Percentiles rank a stretch among this genome's conserved stretches.
Evolutionary conservation across 2,113 vertebrate species (phyloP).

Genomic region (Oostethus manadensis): DNA sequence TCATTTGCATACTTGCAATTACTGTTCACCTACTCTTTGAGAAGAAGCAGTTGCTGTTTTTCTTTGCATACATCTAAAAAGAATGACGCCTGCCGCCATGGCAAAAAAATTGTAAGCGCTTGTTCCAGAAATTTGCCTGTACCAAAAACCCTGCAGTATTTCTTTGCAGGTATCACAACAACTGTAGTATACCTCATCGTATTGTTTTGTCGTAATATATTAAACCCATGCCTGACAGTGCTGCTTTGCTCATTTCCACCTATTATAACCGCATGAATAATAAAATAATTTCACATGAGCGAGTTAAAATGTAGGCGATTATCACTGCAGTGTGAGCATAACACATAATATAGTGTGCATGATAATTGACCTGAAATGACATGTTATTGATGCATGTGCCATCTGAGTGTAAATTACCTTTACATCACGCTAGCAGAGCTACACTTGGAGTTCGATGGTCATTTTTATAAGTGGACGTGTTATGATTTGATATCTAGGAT

Average conservation of each 20-base stretch:
- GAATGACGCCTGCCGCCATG: background rate
- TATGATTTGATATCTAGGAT: background rate
- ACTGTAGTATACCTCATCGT: too few relatives aligned
- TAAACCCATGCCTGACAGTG: background rate
- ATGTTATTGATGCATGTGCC: background rate
- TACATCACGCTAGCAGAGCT: background rate
- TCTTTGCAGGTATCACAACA: constrained; percentile 12
- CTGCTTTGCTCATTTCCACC: constrained; percentile 27
- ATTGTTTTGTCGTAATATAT: constrained; percentile 34
- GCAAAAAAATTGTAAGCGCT: constrained; percentile 4
- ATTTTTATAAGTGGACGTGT: background rate
- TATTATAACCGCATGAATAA: constrained; percentile 45
- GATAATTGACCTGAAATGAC: constrained; percentile 34
- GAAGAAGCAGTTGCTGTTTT: constrained; percentile 27
- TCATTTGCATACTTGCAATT: constrained; percentile 38
- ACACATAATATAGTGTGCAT: constrained; percentile 16
- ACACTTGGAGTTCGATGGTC: background rate
- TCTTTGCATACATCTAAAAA: constrained; percentile 14
- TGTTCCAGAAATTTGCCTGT: constrained; percentile 9
- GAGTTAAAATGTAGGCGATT: constrained; percentile 32
- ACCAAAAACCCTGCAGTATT: constrained; percentile 8
- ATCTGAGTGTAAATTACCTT: background rate
- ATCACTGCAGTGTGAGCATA: constrained; percentile 14
- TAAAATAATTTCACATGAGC: constrained; percentile 50
- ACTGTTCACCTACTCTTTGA: constrained; percentile 28